Evolutionary conservation across 2,888 invertebrate species (phyloP).

Genomic region (Ormia ochracea): DNA sequence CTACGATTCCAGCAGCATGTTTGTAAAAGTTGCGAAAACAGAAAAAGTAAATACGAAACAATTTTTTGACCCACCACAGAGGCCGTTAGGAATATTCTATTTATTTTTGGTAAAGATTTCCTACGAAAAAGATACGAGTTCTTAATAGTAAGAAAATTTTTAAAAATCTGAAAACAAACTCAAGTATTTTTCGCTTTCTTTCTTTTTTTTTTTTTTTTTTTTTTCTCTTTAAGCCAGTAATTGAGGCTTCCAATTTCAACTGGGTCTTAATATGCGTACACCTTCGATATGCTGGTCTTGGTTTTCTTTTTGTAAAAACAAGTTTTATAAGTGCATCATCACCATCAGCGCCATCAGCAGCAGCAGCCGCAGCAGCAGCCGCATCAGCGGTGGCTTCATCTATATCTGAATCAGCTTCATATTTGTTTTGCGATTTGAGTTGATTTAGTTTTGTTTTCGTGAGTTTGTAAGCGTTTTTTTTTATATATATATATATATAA

Average conservation of each 20-base stretch:
- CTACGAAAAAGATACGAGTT: not conserved
- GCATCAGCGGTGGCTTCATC: constrained; percentile 23
- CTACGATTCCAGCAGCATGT: constrained; percentile 36
- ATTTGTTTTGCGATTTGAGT: constrained; percentile 56
- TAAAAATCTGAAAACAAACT: not conserved
- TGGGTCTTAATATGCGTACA: constrained; percentile 23
- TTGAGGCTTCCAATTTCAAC: not conserved
- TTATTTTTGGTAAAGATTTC: not conserved
- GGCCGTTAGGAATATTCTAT: constrained; percentile 13
- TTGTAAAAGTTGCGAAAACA: constrained; percentile 27
- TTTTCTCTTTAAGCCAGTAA: too few species aligned
- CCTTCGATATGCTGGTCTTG: not conserved
- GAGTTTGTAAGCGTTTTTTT: constrained; percentile 35
- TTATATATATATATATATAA: not conserved
- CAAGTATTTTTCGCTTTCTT: not conserved
- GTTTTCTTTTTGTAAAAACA: constrained; percentile 38
- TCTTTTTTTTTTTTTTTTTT: too few species aligned
- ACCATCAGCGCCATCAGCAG: not conserved
- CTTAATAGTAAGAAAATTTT: not conserved
- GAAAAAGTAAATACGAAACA: constrained; percentile 1
- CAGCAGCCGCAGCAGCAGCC: constrained; percentile 11
- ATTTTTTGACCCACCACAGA: not conserved
- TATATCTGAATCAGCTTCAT: constrained; percentile 35
- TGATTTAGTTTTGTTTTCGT: constrained; percentile 54
- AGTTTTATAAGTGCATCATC: constrained; percentile 32